Conservation (phyloP, 2,113 vertebrate species). For the Burhinus bistriatus region DNA sequence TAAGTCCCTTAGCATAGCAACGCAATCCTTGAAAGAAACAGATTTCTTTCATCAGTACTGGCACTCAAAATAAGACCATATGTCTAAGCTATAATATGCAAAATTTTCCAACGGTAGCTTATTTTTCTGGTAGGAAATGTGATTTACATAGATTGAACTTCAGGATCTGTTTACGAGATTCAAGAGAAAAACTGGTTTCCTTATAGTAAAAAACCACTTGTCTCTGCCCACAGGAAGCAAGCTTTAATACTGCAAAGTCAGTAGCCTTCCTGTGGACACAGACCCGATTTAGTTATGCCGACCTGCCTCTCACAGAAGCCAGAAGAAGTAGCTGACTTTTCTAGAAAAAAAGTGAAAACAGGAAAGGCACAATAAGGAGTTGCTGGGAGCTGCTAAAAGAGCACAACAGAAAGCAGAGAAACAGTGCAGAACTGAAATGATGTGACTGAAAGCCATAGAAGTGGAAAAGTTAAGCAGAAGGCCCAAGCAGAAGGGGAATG, state of each 20-base stretch:
- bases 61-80: constrained; percentile 23
- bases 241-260: not conserved
- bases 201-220: not conserved
- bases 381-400: not conserved
- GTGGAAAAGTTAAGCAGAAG: not conserved
- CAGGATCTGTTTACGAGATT: not conserved
- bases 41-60: constrained; percentile 6
- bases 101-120: constrained; percentile 26
- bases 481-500: not conserved
- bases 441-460: not conserved
- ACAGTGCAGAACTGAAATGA: not conserved
- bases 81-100: constrained; percentile 39
- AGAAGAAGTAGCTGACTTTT: not conserved
- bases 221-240: not conserved
- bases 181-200: constrained; percentile 1
- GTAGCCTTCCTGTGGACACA: not conserved
- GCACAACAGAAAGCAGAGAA: not conserved
- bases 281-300: not conserved
- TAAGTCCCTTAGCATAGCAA: not conserved
- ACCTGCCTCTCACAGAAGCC: not conserved
- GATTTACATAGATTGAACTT: constrained; percentile 13
- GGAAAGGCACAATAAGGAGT: not conserved
- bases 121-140: constrained; percentile 37
- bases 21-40: not conserved
- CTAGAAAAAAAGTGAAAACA: not conserved